Base-by-base conservation (phyloP, 2,888 invertebrate genomes). In the Neoaliturus tenellus region DNA sequence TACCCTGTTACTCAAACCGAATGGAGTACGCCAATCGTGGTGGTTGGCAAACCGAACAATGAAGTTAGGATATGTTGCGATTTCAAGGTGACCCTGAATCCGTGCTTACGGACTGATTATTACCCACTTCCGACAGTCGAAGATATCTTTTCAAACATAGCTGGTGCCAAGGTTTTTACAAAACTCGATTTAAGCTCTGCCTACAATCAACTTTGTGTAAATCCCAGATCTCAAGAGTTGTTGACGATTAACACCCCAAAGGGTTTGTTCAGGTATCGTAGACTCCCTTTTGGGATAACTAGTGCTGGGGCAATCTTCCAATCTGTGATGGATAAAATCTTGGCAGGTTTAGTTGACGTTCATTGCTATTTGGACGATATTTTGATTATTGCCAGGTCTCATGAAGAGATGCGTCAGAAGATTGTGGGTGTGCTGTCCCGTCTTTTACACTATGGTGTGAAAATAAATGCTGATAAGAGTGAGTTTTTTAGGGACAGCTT, bases 31-130 rank as follows among this genome's bases (percentile, higher is more conserved):
- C 58, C 58, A 2, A 58, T 58, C 14, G n/a, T n/a, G n/a, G n/a
- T n/a, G 58, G 58, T 58, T 23, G 3, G 8, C 14, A 58, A 58
- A 14, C 25, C 8, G 2, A 58, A 58, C 28, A 58, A 58, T 23
- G 23, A 58, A 10, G 58, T 58, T 28, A 58, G 58, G 14, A 58
- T 58, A 5, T 80, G 35, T 84, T 58, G 58, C 23, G 58, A 58
- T 58, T 28, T 31, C 5, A 58, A 58, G 14, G 28, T 58, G 10
- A 58, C 58, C 23, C 12, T 58, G 23, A 58, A 58, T 58, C 20
- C 58, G 2, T 23, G 25, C 14, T 17, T 28, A 10, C 58, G 25
- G 25, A 58, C 6, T 58, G 44, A 44, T 44, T 44, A 44, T 12
- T 58, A 58, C 20, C 58, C 58, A 6, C 58, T 58, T 8, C 58